Base-by-base conservation (phyloP, 2,888 invertebrate genomes). In the Rhimphoctona megacephalus region DNA sequence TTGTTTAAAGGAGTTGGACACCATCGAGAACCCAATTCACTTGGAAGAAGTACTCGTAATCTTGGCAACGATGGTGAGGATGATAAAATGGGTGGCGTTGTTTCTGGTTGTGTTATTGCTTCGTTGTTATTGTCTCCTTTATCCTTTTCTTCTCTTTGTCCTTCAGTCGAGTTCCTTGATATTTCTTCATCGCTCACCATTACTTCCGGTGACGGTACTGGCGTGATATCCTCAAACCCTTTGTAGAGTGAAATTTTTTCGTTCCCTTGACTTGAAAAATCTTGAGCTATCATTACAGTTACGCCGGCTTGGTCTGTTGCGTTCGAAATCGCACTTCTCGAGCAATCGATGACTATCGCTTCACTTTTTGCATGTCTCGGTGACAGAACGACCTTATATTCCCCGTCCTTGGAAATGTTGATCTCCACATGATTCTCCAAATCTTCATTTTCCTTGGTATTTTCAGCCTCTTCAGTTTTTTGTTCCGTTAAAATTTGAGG, bases 21-120 rank as follows among this genome's bases (percentile, higher is more conserved):
- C 91, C 91, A 91, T 52, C 89, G 89, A 11, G 91, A 83, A 54
- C 91, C 91, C 3, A 91, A 70, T 66, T 91, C 90, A 14, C 81
- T 73, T n/a, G 69, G 87, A 70, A 66, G 87, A 9, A 78, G 87
- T 25, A 87, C 76, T 22, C 87, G 86, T 4, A 87, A n/a, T 19
- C 76, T 81, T 11, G 87, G 81, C 9, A 69, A 0, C 36, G 67
- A 11, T 36, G 67, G 43, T 14, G 19, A 11, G 9, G 22, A 33
- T 17, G 67, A 9, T 25, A 14, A 25, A 7, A 30, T 14, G 17
- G 61, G 61, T 61, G 30, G 61, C 5, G 17, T 7, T 49, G 7
- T n/a, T n/a, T 49, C 1, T 9, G 49, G 49, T n/a, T 30, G 25
- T 6, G 8, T 2, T 17, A 14, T 30, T 19, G 39, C n/a, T 11